Conservation (phyloP, 2,113 vertebrate genomes). For the Cranoglanis bouderius region DNA sequence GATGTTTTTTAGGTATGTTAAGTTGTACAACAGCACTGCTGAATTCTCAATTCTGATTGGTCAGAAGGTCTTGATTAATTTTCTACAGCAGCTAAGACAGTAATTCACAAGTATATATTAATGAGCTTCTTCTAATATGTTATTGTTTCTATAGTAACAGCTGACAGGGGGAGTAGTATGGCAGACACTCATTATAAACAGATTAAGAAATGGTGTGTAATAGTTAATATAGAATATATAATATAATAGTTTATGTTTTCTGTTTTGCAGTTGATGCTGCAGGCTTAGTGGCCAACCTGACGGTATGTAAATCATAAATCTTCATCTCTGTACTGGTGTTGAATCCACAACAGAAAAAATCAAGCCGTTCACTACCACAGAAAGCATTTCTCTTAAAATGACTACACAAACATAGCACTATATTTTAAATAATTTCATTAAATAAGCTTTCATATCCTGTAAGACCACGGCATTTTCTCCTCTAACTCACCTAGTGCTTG, state of each 20-base stretch:
- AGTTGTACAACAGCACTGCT: too few relatives aligned
- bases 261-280: conserved; percentile 66
- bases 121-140: too few relatives aligned
- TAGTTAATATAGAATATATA: too few relatives aligned
- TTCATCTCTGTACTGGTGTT: neutral
- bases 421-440: neutral
- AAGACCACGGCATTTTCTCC: neutral
- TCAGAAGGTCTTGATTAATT: too few relatives aligned
- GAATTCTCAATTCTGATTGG: too few relatives aligned
- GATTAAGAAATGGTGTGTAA: neutral
- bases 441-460: neutral
- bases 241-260: conserved; percentile 8
- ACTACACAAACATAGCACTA: neutral
- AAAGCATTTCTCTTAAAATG: neutral
- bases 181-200: neutral
- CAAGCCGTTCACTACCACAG: neutral
- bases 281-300: conserved; percentile 72
- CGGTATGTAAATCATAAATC: conserved; percentile 62
- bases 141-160: too few relatives aligned
- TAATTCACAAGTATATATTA: too few relatives aligned
- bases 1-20: too few relatives aligned
- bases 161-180: neutral
- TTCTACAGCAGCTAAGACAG: too few relatives aligned
- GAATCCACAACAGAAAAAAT: neutral
- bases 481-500: neutral